A percentile compares a stretch with the other conserved stretches of the same genome.
Evolutionary conservation across 1,140 invertebrate species (phyloP).

Genomic region (Tetramorium simillimum): DNA sequence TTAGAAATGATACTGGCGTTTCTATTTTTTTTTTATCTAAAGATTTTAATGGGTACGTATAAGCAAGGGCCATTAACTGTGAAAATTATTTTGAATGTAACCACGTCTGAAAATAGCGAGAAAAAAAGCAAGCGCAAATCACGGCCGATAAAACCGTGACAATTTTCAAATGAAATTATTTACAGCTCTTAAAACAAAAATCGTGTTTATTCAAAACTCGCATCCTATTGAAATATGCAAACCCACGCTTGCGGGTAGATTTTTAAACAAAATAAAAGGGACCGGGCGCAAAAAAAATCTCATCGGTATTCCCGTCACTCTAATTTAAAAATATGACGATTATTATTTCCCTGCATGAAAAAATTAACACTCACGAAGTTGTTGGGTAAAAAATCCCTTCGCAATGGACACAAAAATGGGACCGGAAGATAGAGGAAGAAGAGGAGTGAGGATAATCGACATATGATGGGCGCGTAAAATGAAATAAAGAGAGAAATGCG

Average conservation of each 20-base stretch:
- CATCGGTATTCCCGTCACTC: slow-evolving; percentile 29
- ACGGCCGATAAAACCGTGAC: slow-evolving; percentile 47
- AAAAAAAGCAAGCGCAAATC: slow-evolving; percentile 31
- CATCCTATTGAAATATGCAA: slow-evolving; percentile 54
- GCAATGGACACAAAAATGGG: slow-evolving; percentile 17
- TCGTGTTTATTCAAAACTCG: slow-evolving; percentile 57
- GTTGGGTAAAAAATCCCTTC: slow-evolving; percentile 11
- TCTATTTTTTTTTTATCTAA: neutral
- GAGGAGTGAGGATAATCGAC: slow-evolving; percentile 70
- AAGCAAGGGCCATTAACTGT: slow-evolving; percentile 29
- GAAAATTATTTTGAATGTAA: slow-evolving; percentile 41
- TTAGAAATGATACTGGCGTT: neutral
- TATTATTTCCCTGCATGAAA: slow-evolving; percentile 46
- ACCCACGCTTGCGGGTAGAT: slow-evolving; percentile 28
- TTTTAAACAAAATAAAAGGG: slow-evolving; percentile 55
- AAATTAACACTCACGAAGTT: slow-evolving; percentile 27
- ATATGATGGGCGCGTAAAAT: slow-evolving; percentile 60
- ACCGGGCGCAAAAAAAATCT: slow-evolving; percentile 22
- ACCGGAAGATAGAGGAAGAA: neutral
- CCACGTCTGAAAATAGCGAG: slow-evolving; percentile 18
- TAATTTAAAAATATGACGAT: slow-evolving; percentile 69
- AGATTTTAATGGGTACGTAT: slow-evolving; percentile 32
- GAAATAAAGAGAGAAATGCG: slow-evolving; percentile 71
- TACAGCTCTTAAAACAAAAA: slow-evolving; percentile 57
- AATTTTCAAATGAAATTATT: slow-evolving; percentile 57